phyloP scores from a whole-genome alignment of 2,888 invertebrate genomes.

The Noctua janthina region DNA sequence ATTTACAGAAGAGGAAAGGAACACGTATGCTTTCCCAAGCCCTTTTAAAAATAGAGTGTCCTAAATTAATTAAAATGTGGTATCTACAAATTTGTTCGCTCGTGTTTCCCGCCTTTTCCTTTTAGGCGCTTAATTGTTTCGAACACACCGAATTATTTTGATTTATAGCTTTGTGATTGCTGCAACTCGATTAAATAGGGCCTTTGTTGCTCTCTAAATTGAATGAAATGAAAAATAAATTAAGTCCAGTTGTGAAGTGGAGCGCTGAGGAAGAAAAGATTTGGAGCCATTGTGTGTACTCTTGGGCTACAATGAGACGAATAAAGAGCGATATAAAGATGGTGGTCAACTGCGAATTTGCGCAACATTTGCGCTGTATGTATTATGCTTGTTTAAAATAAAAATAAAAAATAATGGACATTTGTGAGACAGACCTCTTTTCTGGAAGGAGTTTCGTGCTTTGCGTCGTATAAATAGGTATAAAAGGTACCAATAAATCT shows the following conservation, averaged over 20 bases:
- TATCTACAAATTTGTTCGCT: slow-evolving; percentile 56
- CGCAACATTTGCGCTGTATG: slow-evolving; percentile 45
- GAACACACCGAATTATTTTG: slow-evolving; percentile 88
- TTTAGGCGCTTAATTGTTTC: slow-evolving; percentile 86
- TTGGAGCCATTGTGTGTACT: slow-evolving; percentile 72
- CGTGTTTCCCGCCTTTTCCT: slow-evolving; percentile 76
- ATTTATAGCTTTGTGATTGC: slow-evolving; percentile 89
- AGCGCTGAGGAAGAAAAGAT: slow-evolving; percentile 71
- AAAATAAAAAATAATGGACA: slow-evolving; percentile 38
- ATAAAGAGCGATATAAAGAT: slow-evolving; percentile 57
- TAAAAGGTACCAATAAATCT: not conserved
- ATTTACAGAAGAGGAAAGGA: not conserved
- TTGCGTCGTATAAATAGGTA: not conserved
- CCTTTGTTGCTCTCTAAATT: slow-evolving; percentile 84
- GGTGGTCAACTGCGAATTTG: slow-evolving; percentile 40
- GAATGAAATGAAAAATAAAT: slow-evolving; percentile 88
- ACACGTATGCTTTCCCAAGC: slow-evolving; percentile 23
- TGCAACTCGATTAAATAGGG: slow-evolving; percentile 87
- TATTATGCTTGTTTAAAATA: slow-evolving; percentile 28
- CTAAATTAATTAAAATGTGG: slow-evolving; percentile 67
- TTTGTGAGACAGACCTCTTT: not conserved
- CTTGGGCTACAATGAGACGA: slow-evolving; percentile 56
- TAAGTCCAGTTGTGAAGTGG: slow-evolving; percentile 79
- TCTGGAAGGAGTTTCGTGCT: slow-evolving; percentile 7
- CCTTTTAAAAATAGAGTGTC: slow-evolving; percentile 53